Evolutionary conservation across 2,113 vertebrate species (phyloP).

Genomic region (Austrofundulus limnaeus): DNA sequence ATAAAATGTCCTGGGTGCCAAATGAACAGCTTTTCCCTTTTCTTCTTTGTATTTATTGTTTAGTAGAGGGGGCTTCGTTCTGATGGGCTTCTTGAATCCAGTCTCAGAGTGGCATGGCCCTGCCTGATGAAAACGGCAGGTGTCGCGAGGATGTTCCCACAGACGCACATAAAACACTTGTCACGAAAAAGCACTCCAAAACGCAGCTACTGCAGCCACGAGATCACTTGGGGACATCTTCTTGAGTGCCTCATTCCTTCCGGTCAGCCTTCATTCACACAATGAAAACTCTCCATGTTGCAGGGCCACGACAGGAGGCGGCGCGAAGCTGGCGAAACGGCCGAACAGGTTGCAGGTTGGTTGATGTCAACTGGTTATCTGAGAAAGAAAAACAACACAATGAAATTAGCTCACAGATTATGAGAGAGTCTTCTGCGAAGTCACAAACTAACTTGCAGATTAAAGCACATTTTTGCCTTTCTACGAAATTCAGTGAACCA

Average conservation of each 20-base stretch:
- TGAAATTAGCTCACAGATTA: conserved; percentile 14
- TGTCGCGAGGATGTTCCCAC: conserved; percentile 57
- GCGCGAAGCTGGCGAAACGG: conserved; percentile 16
- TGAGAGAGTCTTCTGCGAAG: conserved; percentile 1
- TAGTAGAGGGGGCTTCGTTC: conserved; percentile 34
- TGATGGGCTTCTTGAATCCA: conserved; percentile 36
- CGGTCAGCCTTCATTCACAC: conserved; percentile 72
- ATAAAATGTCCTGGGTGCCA: conserved; percentile 25
- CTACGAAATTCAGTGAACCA: neutral
- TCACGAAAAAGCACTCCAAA: conserved; percentile 65
- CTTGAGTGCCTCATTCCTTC: conserved; percentile 71
- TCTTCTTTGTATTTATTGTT: conserved; percentile 35
- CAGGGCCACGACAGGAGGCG: conserved; percentile 38
- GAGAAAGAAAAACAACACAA: conserved; percentile 50
- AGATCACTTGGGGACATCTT: conserved; percentile 69
- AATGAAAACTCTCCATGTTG: conserved; percentile 68
- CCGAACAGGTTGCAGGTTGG: conserved; percentile 1
- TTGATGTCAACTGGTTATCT: conserved; percentile 56
- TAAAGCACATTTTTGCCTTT: neutral
- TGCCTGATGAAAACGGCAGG: conserved; percentile 65
- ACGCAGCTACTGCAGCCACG: conserved; percentile 76
- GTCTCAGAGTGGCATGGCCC: conserved; percentile 66
- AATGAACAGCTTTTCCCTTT: conserved; percentile 38
- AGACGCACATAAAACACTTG: conserved; percentile 56
- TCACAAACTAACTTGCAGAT: neutral